These are phyloP conservation scores for Cheilosia vernalis DNA, from an alignment of 2,888 invertebrate species.

Conservation along the genomic window DNA sequence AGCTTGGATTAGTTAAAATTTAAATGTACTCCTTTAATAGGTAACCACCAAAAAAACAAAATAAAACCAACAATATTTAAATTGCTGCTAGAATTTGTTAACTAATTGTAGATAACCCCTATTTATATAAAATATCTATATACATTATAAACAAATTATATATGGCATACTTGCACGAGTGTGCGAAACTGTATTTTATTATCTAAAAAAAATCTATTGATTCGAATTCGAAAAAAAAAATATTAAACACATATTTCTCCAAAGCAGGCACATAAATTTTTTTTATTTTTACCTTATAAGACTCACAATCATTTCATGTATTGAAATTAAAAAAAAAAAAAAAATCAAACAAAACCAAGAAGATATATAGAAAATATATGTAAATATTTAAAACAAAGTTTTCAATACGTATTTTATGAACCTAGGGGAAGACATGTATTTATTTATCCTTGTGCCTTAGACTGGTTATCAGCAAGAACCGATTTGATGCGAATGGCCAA, in stretches of 20 bases:
- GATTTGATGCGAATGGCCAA: constrained; percentile 78
- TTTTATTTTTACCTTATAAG: constrained; percentile 51
- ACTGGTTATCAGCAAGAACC: constrained; percentile 78
- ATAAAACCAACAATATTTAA: constrained; percentile 31
- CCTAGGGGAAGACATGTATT: not conserved
- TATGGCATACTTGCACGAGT: constrained; percentile 39
- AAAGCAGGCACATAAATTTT: constrained; percentile 67
- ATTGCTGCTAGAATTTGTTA: constrained; percentile 73
- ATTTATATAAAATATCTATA: constrained; percentile 55
- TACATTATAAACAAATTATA: constrained; percentile 50
- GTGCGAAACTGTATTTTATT: constrained; percentile 62
- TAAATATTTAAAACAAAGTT: constrained; percentile 33
- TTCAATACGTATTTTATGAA: not conserved
- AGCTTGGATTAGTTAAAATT: constrained; percentile 66
- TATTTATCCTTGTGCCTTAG: constrained; percentile 52
- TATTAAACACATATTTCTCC: constrained; percentile 45
- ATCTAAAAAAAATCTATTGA: constrained; percentile 43
- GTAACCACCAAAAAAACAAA: constrained; percentile 49
- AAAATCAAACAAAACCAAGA: constrained; percentile 19
- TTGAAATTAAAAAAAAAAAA: constrained; percentile 47
- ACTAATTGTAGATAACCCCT: constrained; percentile 75
- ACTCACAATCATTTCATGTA: constrained; percentile 62
- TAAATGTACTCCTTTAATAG: constrained; percentile 54
- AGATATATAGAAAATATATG: constrained; percentile 47
- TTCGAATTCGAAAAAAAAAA: constrained; percentile 52